These are phyloP conservation scores for Eueremaeus valkanovi DNA, from an alignment of 2,888 invertebrate genomes.

Conservation along the genomic window DNA sequence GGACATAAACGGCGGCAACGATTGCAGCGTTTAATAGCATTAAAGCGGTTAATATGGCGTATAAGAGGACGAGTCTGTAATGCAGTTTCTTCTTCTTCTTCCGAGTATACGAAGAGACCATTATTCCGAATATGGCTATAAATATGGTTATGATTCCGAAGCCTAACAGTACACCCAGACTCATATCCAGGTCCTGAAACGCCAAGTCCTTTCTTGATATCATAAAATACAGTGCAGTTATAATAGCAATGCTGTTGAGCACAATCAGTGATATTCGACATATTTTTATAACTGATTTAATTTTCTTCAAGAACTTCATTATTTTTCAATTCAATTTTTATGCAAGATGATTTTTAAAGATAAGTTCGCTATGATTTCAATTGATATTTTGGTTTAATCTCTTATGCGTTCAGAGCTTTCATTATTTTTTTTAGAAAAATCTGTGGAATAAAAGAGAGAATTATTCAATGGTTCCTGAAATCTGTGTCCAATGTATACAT, in stretches of 20 bases:
- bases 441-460: no score
- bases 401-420: no score
- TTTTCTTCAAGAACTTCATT: not conserved
- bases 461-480: no score
- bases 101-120: not conserved
- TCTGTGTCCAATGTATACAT: no score
- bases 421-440: no score
- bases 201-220: not conserved
- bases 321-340: no score
- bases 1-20: not conserved
- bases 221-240: not conserved
- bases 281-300: not conserved
- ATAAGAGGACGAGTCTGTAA: not conserved
- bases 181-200: not conserved
- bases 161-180: not conserved
- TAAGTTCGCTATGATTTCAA: no score
- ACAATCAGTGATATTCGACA: not conserved
- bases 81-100: not conserved
- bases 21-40: not conserved
- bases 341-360: no score
- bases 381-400: no score
- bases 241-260: not conserved
- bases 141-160: not conserved
- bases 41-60: not conserved
- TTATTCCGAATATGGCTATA: not conserved